Evolutionary conservation across 2,113 vertebrate species (phyloP), one percentile per base, ranked within the genome.

Genomic region (Alethe diademata): DNA sequence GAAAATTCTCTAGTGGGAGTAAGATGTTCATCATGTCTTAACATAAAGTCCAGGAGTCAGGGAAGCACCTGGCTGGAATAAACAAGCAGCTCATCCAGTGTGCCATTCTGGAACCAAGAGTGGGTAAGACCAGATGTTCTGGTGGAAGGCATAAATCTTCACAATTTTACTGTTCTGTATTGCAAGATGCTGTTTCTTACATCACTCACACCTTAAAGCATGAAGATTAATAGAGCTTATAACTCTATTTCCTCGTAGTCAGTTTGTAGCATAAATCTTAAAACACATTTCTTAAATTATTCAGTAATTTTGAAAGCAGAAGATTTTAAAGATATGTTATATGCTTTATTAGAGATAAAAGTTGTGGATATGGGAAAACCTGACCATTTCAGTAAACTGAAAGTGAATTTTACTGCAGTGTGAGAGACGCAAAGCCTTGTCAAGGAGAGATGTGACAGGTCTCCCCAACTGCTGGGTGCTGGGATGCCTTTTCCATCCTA

Each of bases 91-190:
- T 93, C 88, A 51, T 86, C 69, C 48, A 78, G 35, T 56, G 76
- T 95, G 72, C 80, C 40, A 40, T 86, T 93, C 51, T 87, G 69
- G 47, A 72, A 96, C 60, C 36, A 60, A 56, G 54, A 61, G 15
- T 56, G 83, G 56, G 76, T 80, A 95, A 95, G 72, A 84, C 73
- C 76, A 91, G 72, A 84, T 81, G 33, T 93, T 93, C 74, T 51
- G 71, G 50, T 1, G 25, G 57, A 94, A 90, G 50, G 31, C 57
- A 78, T 86, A 92, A 93, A 92, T 96, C 76, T 87, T 78, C n/a
- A 19, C 57, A 53, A 3, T 64, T 81, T 71, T 84, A 19, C 35
- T 62, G 24, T 74, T 90, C 56, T 80, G 20, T 71, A 36, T 36
- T 56, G 17, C 65, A 89, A 78, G 24, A 19, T 78, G 15, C 8